These are phyloP conservation scores for Ephestia elutella DNA, from an alignment of 1,140 invertebrate species.

Conservation along the genomic window DNA sequence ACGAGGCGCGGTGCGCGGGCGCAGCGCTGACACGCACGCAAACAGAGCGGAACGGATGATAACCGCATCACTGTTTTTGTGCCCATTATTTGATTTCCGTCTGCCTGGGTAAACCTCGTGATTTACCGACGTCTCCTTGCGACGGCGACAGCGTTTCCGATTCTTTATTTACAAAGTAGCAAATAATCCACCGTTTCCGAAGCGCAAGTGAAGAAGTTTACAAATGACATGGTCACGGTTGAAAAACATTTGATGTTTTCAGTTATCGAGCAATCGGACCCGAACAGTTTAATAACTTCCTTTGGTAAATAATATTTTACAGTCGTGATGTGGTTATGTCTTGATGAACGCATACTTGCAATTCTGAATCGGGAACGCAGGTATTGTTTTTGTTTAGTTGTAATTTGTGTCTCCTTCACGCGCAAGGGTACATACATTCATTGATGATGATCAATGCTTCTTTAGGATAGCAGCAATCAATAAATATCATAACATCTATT, in stretches of 20 bases:
- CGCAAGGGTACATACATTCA: no score
- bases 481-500: no score
- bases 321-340: neutral
- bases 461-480: no score
- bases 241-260: neutral
- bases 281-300: neutral
- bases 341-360: neutral
- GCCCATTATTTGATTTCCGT: constrained; percentile 21
- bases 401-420: no score
- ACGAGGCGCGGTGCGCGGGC: constrained; percentile 7
- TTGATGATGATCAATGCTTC: no score
- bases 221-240: neutral
- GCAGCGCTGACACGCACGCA: constrained; percentile 23
- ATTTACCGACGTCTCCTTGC: neutral
- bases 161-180: no score
- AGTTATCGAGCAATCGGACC: neutral
- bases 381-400: no score
- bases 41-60: constrained; percentile 42
- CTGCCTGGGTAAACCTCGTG: constrained; percentile 2
- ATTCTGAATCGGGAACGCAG: no score
- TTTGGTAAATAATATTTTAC: neutral
- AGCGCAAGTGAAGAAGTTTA: neutral
- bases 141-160: neutral
- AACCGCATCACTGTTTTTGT: constrained; percentile 23
- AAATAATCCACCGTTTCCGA: no score